These are phyloP conservation scores for Eupithecia abbreviata DNA, from an alignment of 2,888 invertebrate species.

Conservation along the genomic window DNA sequence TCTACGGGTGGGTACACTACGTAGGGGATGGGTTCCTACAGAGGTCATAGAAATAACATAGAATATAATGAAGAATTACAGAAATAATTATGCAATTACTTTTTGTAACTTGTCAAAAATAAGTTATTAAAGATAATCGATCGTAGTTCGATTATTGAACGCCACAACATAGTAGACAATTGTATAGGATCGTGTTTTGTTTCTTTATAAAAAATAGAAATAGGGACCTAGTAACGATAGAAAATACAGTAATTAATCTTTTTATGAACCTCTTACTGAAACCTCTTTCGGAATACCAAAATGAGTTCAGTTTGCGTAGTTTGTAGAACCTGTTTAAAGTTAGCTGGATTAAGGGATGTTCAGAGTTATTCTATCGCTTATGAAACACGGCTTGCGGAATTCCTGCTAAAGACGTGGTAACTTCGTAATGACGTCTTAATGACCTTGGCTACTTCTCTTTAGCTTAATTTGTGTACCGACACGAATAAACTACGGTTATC, in stretches of 20 bases:
- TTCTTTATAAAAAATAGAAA: not conserved
- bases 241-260: no score
- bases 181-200: not conserved
- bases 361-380: constrained; percentile 44
- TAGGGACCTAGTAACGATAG: no score
- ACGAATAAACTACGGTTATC: constrained; percentile 11
- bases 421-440: constrained; percentile 62
- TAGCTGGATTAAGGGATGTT: not conserved
- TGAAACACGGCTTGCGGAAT: constrained; percentile 44
- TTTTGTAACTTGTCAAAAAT: not conserved
- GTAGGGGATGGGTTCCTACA: no score
- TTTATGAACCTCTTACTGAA: no score
- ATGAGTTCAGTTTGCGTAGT: no score
- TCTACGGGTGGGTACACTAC: not conserved
- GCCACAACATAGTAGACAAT: not conserved
- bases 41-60: no score
- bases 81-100: not conserved
- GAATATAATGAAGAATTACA: not conserved
- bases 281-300: no score
- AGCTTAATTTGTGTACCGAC: constrained; percentile 33
- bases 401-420: constrained; percentile 57
- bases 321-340: not conserved
- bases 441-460: constrained; percentile 47
- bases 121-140: not conserved
- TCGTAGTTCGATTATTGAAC: not conserved